A percentile compares a stretch with the other conserved stretches of the same genome.
Conservation (phyloP, 2,888 invertebrate genomes). For the Aquatica leii region DNA sequence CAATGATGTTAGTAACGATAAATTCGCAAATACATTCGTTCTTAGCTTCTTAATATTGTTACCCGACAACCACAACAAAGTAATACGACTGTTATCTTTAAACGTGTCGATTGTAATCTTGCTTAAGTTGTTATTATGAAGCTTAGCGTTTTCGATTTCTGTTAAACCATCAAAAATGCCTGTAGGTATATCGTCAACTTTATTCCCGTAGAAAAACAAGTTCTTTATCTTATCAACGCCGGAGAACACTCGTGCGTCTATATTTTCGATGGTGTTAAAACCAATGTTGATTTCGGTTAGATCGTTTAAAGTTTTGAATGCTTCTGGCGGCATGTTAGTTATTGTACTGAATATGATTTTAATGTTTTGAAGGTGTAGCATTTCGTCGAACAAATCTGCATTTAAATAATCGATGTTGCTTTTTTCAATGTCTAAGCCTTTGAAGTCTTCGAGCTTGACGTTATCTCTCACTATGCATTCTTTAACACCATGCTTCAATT, state of each 20-base stretch:
- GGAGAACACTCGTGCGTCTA: constrained; percentile 12
- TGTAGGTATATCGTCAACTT: constrained; percentile 11
- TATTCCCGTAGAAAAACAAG: constrained; percentile 23
- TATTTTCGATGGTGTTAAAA: constrained; percentile 19
- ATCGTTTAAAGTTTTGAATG: constrained; percentile 5
- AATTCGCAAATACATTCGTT: constrained; percentile 13
- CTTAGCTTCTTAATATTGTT: constrained; percentile 18
- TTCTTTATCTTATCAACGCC: constrained; percentile 12
- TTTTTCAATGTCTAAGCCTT: constrained; percentile 25
- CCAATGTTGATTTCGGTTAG: constrained; percentile 25
- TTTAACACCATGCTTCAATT: constrained; percentile 17
- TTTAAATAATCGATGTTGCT: constrained; percentile 21
- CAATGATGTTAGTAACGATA: constrained; percentile 2
- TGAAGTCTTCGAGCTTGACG: constrained; percentile 21
- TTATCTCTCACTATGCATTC: constrained; percentile 18
- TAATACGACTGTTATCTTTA: constrained; percentile 13
- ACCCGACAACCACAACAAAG: constrained; percentile 18
- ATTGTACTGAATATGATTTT: constrained; percentile 22
- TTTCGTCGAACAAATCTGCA: constrained; percentile 18
- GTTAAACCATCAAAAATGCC: constrained; percentile 13
- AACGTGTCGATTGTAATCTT: constrained; percentile 8
- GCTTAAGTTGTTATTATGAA: constrained; percentile 19
- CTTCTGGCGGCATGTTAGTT: constrained; percentile 13
- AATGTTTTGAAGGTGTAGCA: constrained; percentile 15
- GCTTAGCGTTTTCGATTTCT: constrained; percentile 1